phyloP scores from a whole-genome alignment of 2,113 vertebrate genomes.

The Tupaia tana region DNA sequence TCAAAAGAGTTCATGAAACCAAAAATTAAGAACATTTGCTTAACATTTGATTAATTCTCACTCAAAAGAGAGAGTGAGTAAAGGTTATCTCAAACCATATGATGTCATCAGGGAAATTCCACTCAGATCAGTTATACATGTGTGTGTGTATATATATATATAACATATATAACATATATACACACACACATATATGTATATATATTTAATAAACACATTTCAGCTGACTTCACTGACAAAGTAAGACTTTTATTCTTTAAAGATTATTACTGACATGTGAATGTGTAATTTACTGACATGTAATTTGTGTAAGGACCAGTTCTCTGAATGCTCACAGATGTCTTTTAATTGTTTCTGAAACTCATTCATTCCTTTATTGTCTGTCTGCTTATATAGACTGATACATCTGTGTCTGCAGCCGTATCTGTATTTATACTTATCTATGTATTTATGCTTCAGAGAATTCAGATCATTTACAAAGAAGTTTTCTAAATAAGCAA shows the following conservation, averaged over 20 bases:
- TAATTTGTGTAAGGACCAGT: not conserved
- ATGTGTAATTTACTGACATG: too few relatives aligned
- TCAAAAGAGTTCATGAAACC: not conserved
- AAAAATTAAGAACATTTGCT: not conserved
- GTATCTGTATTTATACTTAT: too few relatives aligned
- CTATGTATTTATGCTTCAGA: too few relatives aligned
- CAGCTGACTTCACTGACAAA: not conserved
- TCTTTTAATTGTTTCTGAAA: too few relatives aligned
- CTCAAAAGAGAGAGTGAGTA: not conserved
- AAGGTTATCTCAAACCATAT: not conserved
- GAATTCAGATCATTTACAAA: not conserved
- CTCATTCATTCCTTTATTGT: too few relatives aligned
- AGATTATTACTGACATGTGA: not conserved
- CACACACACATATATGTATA: too few relatives aligned
- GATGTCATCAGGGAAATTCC: not conserved
- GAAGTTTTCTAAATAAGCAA: slow-evolving; percentile 9
- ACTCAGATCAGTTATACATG: not conserved
- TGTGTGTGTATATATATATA: not conserved
- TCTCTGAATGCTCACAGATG: not conserved
- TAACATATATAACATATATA: not conserved
- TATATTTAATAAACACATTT: not conserved
- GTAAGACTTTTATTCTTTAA: not conserved
- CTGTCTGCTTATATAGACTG: too few relatives aligned
- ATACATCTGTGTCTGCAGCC: too few relatives aligned
- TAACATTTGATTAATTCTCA: not conserved